Base-by-base conservation (phyloP, 2,113 vertebrate species). In the Alces alces region DNA sequence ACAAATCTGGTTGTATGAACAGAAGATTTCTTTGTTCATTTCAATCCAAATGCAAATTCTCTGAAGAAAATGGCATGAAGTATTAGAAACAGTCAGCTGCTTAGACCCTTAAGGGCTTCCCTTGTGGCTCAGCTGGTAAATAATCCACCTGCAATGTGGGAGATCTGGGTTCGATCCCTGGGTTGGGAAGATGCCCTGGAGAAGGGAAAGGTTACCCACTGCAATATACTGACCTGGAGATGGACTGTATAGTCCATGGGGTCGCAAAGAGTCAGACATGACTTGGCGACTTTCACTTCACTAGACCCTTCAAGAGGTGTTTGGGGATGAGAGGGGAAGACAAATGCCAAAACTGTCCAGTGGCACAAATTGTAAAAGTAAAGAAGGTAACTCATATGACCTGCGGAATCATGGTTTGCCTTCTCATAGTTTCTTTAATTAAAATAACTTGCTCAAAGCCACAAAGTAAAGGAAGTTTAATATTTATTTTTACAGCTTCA, bases 401-500 rank as follows among this genome's bases (percentile, higher is more conserved):
- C 36, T 45, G 50, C 54, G 25, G 36, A 86, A 78, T 36, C 5
- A 6, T 36, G 60, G 23, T 70, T 66, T 86, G 36, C 47, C 17
- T 96, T 96, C 58, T 85, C 45, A 52, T 14, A 33, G 43, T 86
- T 93, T 86, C 85, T 92, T 88, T 91, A 52, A 79, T 80, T 80
- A 96, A 91, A 93, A 89, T 61, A 7, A 10, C 52, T 91, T 93
- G 61, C 57, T 84, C 50, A 92, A 93, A 94, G 54, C 15, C 33
- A 96, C 52, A 95, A 93, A 94, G 30, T 64, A 90, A 93, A 47
- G 28, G 15, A 79, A 96, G 19, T 66, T 88, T 79, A 83, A 83
- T 57, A 78, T 87, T 82, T 96, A 96, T 57, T 89, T 95, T 93
- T 47, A 61, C 10, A 95, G 86, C 55, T 83, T 89, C 36, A 94